Percentiles rank a stretch among this genome's conserved stretches.
Evolutionary conservation across 2,797 vertebrate species (phyloP).

Genomic region (Hypotaenidia philippensis): DNA sequence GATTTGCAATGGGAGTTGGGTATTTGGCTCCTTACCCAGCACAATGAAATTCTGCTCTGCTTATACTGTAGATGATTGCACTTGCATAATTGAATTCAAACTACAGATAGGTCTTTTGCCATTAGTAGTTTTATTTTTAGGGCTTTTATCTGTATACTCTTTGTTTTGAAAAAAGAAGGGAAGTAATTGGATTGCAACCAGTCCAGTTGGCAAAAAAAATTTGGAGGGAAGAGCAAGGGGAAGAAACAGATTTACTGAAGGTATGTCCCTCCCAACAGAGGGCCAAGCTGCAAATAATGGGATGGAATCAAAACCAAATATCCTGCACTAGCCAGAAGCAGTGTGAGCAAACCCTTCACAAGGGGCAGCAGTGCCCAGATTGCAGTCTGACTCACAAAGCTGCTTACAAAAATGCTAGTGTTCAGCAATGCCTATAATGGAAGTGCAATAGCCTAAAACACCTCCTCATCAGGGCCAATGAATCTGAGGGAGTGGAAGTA

Average conservation of each 20-base stretch:
- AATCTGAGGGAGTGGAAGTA: neutral
- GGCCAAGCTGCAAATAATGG: neutral
- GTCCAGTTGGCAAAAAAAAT: neutral
- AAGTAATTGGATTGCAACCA: neutral
- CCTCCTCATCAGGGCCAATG: neutral
- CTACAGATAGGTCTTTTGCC: neutral
- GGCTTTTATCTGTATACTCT: neutral
- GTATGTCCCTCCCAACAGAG: neutral
- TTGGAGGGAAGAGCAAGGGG: neutral
- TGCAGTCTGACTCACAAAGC: neutral
- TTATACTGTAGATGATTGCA: neutral
- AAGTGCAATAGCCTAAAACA: neutral
- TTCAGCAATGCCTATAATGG: neutral
- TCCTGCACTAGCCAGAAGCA: neutral
- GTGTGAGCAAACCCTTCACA: neutral
- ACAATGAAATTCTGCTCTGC: neutral
- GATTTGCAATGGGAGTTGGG: neutral
- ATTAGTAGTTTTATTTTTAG: conserved; percentile 1
- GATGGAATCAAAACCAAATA: neutral
- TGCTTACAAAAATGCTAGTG: neutral
- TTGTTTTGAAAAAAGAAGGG: neutral
- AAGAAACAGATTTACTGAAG: neutral
- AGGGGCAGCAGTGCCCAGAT: neutral
- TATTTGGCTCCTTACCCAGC: neutral
- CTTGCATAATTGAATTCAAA: neutral